These are phyloP conservation scores for Hydrolagus affinis DNA, from an alignment of 2,113 vertebrate species.

Conservation along the genomic window DNA sequence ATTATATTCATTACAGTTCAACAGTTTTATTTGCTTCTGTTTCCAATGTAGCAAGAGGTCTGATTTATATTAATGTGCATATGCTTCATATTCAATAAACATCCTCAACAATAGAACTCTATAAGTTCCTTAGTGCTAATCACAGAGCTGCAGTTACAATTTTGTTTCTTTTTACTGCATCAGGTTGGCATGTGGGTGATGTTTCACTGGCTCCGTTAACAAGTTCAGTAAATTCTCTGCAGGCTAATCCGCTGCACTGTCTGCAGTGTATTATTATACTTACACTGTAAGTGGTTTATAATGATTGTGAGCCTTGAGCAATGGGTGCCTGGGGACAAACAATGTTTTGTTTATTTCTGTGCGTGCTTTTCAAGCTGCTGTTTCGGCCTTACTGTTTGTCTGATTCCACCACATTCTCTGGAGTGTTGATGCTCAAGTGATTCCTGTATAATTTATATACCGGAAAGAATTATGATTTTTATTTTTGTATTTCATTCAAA, in stretches of 20 bases:
- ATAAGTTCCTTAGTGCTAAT: conserved; percentile 39
- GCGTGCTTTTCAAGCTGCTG: conserved; percentile 18
- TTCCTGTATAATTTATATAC: too few relatives aligned
- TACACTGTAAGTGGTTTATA: conserved; percentile 30
- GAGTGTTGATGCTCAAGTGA: too few relatives aligned
- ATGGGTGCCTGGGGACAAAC: conserved; percentile 33
- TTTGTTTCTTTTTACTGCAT: conserved; percentile 48
- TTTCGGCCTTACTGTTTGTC: conserved; percentile 36
- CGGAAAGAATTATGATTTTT: too few relatives aligned
- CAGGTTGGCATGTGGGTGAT: conserved; percentile 47
- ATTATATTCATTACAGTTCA: conserved; percentile 28
- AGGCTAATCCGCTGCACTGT: conserved; percentile 37
- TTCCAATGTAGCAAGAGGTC: conserved; percentile 41
- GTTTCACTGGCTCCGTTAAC: conserved; percentile 45
- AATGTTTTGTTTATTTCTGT: conserved; percentile 32
- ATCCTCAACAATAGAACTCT: conserved; percentile 45
- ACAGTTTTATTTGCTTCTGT: conserved; percentile 36
- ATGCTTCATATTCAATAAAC: conserved; percentile 48
- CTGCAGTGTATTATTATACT: conserved; percentile 43
- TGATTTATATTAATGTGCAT: conserved; percentile 46
- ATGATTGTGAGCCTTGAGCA: conserved; percentile 36
- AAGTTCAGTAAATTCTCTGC: conserved; percentile 50
- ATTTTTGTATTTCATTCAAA: too few relatives aligned
- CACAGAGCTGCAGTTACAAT: conserved; percentile 42
- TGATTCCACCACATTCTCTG: background rate